A percentile compares a stretch with the other conserved stretches of the same genome.
Conservation (phyloP, 2,888 invertebrate genomes). For the Agrotis clavis region DNA sequence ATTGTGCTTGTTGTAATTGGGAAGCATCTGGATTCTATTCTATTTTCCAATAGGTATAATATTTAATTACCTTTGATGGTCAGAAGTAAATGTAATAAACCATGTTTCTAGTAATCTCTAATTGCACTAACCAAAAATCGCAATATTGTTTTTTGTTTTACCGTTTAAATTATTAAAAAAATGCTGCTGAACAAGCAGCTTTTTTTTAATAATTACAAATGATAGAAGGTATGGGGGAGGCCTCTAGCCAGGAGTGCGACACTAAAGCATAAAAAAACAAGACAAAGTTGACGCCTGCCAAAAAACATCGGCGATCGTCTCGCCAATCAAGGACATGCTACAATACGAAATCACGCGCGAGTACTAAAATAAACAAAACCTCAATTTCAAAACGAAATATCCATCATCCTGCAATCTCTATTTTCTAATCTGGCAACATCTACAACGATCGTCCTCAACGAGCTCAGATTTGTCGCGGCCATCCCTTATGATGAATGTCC, state of each 20-base stretch:
- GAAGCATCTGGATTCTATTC: neutral
- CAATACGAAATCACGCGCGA: neutral
- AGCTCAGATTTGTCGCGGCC: constrained; percentile 47
- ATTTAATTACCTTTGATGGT: neutral
- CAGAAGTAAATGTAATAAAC: neutral
- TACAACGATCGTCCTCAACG: constrained; percentile 17
- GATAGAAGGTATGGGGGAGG: too few relatives aligned
- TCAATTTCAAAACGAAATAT: constrained; percentile 9
- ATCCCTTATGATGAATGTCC: constrained; percentile 56
- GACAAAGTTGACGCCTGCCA: too few relatives aligned
- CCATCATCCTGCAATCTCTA: constrained; percentile 24
- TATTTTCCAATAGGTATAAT: neutral
- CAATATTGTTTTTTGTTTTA: too few relatives aligned
- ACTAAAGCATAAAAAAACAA: too few relatives aligned
- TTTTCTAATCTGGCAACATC: constrained; percentile 52
- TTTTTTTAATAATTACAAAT: too few relatives aligned
- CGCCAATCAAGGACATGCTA: too few relatives aligned
- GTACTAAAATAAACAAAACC: neutral
- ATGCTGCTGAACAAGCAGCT: too few relatives aligned
- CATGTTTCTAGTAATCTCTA: too few relatives aligned
- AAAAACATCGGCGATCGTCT: too few relatives aligned
- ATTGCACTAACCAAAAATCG: too few relatives aligned
- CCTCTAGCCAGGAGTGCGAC: too few relatives aligned
- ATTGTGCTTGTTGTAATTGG: constrained; percentile 12
- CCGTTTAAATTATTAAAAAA: too few relatives aligned